Evolutionary conservation across 2,797 vertebrate genomes (phyloP).

Genomic region (Gila robusta): DNA sequence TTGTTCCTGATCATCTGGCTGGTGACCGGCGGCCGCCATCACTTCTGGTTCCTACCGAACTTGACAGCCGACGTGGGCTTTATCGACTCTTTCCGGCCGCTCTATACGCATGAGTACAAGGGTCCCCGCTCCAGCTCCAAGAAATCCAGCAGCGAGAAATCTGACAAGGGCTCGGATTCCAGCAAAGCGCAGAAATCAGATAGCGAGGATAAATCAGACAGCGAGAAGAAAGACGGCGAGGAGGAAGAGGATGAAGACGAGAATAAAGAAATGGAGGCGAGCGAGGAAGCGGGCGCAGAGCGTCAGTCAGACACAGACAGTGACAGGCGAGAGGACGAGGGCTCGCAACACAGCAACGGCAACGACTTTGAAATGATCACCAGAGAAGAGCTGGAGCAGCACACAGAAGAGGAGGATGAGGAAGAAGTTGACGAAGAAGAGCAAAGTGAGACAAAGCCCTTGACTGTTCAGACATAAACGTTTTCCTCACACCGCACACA

Average conservation of each 20-base stretch:
- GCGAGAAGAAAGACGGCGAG: slow-evolving; percentile 88
- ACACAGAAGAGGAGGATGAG: slow-evolving; percentile 88
- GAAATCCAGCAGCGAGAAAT: slow-evolving; percentile 81
- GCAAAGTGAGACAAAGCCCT: slow-evolving; percentile 76
- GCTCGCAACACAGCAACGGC: slow-evolving; percentile 98
- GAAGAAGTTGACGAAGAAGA: slow-evolving; percentile 76
- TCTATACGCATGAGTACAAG: slow-evolving; percentile 99
- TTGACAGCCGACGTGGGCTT: slow-evolving; percentile 98
- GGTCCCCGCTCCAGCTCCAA: slow-evolving; percentile 88
- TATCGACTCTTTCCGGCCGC: slow-evolving; percentile 97
- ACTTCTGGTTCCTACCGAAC: slow-evolving; percentile 99
- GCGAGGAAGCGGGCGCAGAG: slow-evolving; percentile 80
- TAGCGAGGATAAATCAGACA: slow-evolving; percentile 93
- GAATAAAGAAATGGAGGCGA: slow-evolving; percentile 73
- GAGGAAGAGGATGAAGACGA: slow-evolving; percentile 80
- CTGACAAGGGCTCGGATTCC: slow-evolving; percentile 69
- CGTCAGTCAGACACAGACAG: slow-evolving; percentile 95
- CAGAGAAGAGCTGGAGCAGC: slow-evolving; percentile 98
- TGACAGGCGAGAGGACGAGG: slow-evolving; percentile 94
- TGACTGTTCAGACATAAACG: slow-evolving; percentile 89
- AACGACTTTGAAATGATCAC: slow-evolving; percentile 99
- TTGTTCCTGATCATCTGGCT: slow-evolving; percentile 98
- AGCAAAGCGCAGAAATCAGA: slow-evolving; percentile 89
- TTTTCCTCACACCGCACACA: slow-evolving; percentile 58
- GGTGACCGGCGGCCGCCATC: slow-evolving; percentile 96